A percentile compares a stretch with the other conserved stretches of the same genome.
phyloP scores from a whole-genome alignment of 1,140 invertebrate genomes.

The Trichonephila clavipes region DNA sequence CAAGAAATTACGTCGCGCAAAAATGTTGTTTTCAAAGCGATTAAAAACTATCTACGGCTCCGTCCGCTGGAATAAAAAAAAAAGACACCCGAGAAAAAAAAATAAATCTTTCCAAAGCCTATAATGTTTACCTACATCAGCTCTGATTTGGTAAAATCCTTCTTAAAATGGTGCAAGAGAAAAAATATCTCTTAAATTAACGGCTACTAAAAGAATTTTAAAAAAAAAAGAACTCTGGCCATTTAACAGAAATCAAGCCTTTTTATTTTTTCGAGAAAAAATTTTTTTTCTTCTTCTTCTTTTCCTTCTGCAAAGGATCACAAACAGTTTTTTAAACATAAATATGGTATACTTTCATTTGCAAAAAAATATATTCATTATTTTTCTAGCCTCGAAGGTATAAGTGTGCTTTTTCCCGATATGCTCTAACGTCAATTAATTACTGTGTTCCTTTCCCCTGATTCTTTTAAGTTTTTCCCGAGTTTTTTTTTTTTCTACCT shows the following conservation, averaged over 20 bases:
- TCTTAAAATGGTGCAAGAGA: not conserved
- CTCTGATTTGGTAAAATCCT: constrained; percentile 59
- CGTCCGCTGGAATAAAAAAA: constrained; percentile 25
- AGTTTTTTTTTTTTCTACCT: not conserved
- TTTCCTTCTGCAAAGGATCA: not conserved
- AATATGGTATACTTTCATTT: constrained; percentile 44
- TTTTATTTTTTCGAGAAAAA: constrained; percentile 12
- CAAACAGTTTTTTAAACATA: constrained; percentile 65
- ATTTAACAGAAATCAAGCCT: constrained; percentile 68
- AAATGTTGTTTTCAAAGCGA: constrained; percentile 67
- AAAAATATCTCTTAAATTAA: constrained; percentile 60
- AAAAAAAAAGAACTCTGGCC: constrained; percentile 50
- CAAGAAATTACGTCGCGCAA: constrained; percentile 58
- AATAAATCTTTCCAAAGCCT: constrained; percentile 10
- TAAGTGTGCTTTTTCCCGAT: constrained; percentile 72
- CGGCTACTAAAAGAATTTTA: constrained; percentile 32
- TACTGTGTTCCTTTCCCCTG: constrained; percentile 50
- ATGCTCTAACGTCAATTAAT: constrained; percentile 73
- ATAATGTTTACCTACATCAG: constrained; percentile 64
- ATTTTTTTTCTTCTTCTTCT: not conserved
- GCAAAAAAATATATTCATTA: constrained; percentile 63
- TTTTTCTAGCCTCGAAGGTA: constrained; percentile 62
- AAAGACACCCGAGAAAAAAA: not conserved
- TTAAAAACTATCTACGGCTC: constrained; percentile 61
- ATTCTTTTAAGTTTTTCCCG: constrained; percentile 32